Evolutionary conservation across 2,113 vertebrate species (phyloP).

Genomic region (Pterocles burchelli): DNA sequence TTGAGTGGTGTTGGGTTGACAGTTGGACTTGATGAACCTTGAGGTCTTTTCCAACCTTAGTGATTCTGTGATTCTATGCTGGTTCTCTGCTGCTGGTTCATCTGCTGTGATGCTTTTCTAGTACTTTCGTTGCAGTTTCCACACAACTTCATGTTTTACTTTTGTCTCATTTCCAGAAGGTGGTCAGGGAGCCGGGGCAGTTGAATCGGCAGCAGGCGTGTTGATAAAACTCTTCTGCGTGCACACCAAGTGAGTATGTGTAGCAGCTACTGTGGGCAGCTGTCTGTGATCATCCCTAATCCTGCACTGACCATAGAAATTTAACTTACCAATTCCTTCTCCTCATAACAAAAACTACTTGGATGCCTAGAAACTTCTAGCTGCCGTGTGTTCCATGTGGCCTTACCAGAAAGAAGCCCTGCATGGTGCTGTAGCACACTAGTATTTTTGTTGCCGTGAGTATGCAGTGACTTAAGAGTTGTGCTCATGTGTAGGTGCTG

Average conservation of each 20-base stretch:
- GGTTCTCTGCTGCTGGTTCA: neutral
- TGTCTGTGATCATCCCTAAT: neutral
- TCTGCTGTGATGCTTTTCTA: neutral
- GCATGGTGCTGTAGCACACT: neutral
- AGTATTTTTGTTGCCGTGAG: neutral
- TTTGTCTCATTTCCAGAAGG: constrained; percentile 81
- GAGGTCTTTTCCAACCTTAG: no score
- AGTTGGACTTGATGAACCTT: no score
- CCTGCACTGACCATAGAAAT: neutral
- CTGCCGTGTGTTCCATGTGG: neutral
- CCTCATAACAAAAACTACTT: neutral
- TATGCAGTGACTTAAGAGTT: neutral
- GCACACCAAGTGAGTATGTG: constrained; percentile 91
- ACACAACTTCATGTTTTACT: neutral
- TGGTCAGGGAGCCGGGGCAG: constrained; percentile 80
- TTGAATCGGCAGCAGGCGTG: constrained; percentile 89
- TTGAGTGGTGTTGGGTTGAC: no score
- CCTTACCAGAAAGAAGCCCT: neutral
- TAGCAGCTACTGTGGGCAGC: neutral
- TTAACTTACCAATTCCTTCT: neutral
- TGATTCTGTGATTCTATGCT: neutral
- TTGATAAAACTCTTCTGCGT: constrained; percentile 98
- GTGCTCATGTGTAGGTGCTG: neutral
- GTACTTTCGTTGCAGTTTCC: neutral
- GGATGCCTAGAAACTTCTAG: neutral